Evolutionary conservation across 2,113 vertebrate genomes (phyloP).

Genomic region (Orthonyx spaldingii): DNA sequence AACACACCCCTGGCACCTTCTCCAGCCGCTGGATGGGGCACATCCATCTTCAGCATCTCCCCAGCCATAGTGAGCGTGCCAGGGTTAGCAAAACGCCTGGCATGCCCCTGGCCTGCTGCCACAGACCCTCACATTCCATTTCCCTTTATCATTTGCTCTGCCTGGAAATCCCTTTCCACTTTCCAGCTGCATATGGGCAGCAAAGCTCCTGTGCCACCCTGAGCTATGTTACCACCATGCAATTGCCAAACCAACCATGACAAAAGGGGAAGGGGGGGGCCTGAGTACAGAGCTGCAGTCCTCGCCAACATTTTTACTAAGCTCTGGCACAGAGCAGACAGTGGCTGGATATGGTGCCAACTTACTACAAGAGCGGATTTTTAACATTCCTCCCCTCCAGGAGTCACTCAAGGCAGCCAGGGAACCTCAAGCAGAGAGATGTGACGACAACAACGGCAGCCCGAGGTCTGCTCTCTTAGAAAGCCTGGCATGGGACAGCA

Average conservation of each 20-base stretch:
- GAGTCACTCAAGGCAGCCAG: slow-evolving; percentile 59
- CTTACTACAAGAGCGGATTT: slow-evolving; percentile 66
- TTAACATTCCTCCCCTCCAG: slow-evolving; percentile 66
- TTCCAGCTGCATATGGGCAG: slow-evolving; percentile 23
- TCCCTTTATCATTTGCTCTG: not conserved
- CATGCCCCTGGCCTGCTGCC: not conserved
- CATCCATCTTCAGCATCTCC: not conserved
- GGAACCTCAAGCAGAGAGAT: slow-evolving; percentile 24
- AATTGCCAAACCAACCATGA: slow-evolving; percentile 49
- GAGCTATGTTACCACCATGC: slow-evolving; percentile 10
- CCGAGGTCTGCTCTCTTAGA: not conserved
- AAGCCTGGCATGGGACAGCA: not conserved
- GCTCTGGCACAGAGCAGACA: slow-evolving; percentile 62
- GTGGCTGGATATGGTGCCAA: slow-evolving; percentile 69
- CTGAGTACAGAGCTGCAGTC: not conserved
- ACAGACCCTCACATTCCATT: not conserved
- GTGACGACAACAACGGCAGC: not conserved
- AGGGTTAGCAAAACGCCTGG: not conserved
- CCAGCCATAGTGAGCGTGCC: not conserved
- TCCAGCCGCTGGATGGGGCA: not conserved
- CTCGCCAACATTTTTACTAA: slow-evolving; percentile 66
- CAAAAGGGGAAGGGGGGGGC: slow-evolving; percentile 40
- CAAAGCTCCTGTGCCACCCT: slow-evolving; percentile 27
- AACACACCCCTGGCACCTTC: not conserved
- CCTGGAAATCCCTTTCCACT: slow-evolving; percentile 25